Evolutionary conservation across 1,140 invertebrate genomes (phyloP), one percentile per base, ranked within the genome.

Genomic region (Drosophila carrolli): DNA sequence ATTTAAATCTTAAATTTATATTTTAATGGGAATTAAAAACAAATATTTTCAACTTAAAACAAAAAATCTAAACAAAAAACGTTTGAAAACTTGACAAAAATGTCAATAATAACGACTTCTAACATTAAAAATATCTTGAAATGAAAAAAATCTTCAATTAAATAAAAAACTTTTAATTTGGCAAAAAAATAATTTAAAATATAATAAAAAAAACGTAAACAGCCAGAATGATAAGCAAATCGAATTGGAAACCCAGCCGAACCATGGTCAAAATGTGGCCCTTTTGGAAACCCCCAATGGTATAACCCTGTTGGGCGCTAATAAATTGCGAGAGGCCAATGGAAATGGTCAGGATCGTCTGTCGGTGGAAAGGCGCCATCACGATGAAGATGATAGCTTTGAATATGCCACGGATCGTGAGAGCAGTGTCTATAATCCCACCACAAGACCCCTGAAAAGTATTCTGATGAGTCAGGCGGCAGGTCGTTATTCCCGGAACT

Each of bases 331-430:
- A n/a, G 80, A 74, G 32, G 32, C 59, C 7, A 81, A 83, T 44
- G 82, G 73, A 27, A 80, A 72, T 16, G 67, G 44, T 3, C 68
- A 38, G 27, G 85, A 89, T n/a, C 84, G 84, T 9, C 19, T 78
- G 4, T 78, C 80, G 16, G 85, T 90, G 38, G 84, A 91, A 63
- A 78, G 65, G 9, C 79, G 80, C 11, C 27, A 29, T 2, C 51
- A 75, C 23, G 80, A 91, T 19, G 90, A 91, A 27, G 90, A 91
- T 38, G 90, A 91, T 50, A 91, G 90, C 5, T 91, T 91, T 41
- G 90, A 91, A 23, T 91, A 91, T 73, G 90, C 27, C 27, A 91
- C 90, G n/a, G 90, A 91, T 84, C 90, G 90, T 8, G 90, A 91
- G 58, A 91, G 90, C 63, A 86, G 86, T 37, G 90, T 91, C 13